phyloP scores from a whole-genome alignment of 1,140 invertebrate genomes.

The Pristionchus pacificus region DNA sequence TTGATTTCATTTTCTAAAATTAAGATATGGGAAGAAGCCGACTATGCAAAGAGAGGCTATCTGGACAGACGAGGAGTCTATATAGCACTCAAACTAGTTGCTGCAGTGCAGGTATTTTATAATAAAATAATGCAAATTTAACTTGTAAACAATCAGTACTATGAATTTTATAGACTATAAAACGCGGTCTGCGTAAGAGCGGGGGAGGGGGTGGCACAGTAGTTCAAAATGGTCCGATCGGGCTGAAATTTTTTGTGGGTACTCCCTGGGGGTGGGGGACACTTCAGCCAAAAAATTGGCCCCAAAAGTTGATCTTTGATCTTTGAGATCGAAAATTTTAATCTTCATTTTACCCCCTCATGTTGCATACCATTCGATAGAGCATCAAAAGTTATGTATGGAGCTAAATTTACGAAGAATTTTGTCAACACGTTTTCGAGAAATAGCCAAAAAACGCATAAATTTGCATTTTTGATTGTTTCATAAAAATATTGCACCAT shows the following conservation, averaged over 20 bases:
- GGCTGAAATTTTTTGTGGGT: too few species aligned
- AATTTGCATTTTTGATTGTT: background rate
- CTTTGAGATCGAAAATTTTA: too few species aligned
- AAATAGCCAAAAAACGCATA: background rate
- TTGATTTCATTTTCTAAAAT: background rate
- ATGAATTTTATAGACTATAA: background rate
- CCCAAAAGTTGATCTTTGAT: too few species aligned
- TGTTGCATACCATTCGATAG: too few species aligned
- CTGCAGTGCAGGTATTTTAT: conserved; percentile 17
- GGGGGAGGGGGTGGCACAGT: too few species aligned
- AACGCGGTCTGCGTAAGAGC: too few species aligned
- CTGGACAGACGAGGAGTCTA: conserved; percentile 26
- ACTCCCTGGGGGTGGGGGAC: too few species aligned
- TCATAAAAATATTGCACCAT: too few species aligned
- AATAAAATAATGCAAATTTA: conserved; percentile 8
- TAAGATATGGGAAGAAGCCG: conserved; percentile 30
- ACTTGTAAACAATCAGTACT: background rate
- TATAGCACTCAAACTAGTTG: conserved; percentile 28
- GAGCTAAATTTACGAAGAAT: conserved; percentile 10
- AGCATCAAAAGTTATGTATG: too few species aligned
- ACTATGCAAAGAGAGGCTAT: conserved; percentile 17
- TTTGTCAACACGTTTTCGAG: conserved; percentile 9
- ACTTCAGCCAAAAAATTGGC: too few species aligned
- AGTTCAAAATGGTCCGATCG: too few species aligned
- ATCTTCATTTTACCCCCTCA: too few species aligned